These are phyloP conservation scores for Cryptomyrus ogoouensis DNA, from an alignment of 2,113 vertebrate genomes.

Conservation along the genomic window DNA sequence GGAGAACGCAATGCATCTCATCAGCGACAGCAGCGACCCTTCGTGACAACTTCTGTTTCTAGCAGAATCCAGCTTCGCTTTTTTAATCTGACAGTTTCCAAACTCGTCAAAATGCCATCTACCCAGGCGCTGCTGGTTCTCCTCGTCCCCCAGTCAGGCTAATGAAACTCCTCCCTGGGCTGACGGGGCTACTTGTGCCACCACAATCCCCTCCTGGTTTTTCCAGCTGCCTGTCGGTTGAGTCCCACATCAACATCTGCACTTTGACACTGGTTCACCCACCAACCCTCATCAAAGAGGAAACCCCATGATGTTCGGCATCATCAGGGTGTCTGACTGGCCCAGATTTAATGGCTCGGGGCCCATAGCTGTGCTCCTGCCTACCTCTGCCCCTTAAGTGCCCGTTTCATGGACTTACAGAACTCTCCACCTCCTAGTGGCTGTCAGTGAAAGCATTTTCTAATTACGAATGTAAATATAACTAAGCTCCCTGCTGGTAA, in stretches of 20 bases:
- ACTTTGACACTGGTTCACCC: neutral
- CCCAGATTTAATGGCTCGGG: neutral
- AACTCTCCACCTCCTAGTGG: neutral
- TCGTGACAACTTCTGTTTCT: neutral
- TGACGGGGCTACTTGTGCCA: neutral
- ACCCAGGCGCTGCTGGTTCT: neutral
- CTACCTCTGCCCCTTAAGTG: neutral
- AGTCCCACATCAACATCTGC: neutral
- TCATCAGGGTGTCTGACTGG: neutral
- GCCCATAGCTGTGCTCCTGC: neutral
- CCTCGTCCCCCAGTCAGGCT: neutral
- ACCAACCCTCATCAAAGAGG: neutral
- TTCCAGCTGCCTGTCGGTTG: neutral
- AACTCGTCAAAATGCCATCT: neutral
- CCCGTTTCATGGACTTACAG: neutral
- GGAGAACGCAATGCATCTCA: neutral
- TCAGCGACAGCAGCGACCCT: neutral
- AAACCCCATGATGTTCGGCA: neutral
- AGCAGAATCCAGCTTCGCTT: neutral
- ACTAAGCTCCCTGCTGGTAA: neutral
- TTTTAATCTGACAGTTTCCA: neutral
- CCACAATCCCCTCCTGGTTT: neutral
- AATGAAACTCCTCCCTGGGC: neutral
- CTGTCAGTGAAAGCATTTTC: neutral
- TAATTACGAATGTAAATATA: constrained; percentile 1